Percentiles rank a stretch among this genome's conserved stretches.
Evolutionary conservation across 2,113 vertebrate species (phyloP).

Genomic region (Larimichthys polyactis): DNA sequence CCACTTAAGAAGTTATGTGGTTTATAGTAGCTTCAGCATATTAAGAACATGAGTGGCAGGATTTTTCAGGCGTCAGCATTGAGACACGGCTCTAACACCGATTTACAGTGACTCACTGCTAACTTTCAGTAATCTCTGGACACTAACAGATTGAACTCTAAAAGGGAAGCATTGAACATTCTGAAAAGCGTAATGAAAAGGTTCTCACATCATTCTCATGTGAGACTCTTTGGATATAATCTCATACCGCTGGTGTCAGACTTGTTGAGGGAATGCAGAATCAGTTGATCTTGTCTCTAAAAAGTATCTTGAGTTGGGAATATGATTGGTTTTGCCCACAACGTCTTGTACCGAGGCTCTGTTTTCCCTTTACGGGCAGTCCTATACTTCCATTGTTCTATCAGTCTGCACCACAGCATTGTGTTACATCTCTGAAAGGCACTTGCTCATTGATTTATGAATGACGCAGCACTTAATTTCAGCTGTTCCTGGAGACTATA

Average conservation of each 20-base stretch:
- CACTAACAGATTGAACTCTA: not conserved
- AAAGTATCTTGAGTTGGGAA: conserved; percentile 16
- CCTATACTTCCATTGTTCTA: not conserved
- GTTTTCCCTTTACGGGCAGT: not conserved
- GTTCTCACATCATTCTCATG: conserved; percentile 13
- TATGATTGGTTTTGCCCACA: not conserved
- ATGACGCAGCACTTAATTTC: conserved; percentile 63
- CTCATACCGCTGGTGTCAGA: not conserved
- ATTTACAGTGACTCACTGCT: not conserved
- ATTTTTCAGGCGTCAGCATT: not conserved
- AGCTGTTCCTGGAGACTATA: conserved; percentile 56
- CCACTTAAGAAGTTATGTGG: not conserved
- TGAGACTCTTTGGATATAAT: not conserved
- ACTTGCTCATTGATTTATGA: conserved; percentile 68
- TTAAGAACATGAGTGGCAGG: not conserved
- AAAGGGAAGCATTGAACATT: not conserved
- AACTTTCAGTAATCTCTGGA: not conserved
- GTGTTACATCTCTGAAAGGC: conserved; percentile 58
- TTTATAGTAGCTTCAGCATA: not conserved
- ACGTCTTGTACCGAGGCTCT: not conserved
- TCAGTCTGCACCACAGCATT: conserved; percentile 20
- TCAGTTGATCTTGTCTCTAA: conserved; percentile 24
- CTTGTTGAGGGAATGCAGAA: conserved; percentile 5
- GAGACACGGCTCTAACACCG: not conserved
- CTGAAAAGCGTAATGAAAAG: not conserved